Conservation (phyloP, 2,797 vertebrate species). For the Cyprinodon diabolis region DNA sequence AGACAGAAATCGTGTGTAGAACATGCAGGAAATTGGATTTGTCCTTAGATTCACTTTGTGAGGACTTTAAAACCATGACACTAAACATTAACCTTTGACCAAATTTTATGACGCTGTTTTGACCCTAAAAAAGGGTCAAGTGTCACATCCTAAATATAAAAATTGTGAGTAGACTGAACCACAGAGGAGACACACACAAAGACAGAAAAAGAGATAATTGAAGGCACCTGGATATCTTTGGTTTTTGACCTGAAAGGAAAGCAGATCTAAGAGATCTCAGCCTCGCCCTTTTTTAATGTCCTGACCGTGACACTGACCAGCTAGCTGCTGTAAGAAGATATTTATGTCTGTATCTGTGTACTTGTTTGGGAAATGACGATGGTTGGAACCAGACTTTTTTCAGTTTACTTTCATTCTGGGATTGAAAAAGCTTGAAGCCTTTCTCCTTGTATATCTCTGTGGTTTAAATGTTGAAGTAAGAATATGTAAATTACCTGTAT, state of each 20-base stretch:
- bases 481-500: background rate
- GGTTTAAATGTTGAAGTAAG: background rate
- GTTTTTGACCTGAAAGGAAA: constrained; percentile 40
- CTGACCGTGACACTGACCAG: constrained; percentile 35
- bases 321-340: constrained; percentile 8
- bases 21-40: background rate
- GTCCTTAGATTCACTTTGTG: background rate
- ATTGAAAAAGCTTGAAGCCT: background rate
- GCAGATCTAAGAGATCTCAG: constrained; percentile 29
- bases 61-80: background rate
- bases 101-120: background rate
- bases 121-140: background rate
- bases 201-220: background rate
- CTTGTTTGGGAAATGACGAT: rapidly evolving
- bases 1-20: background rate
- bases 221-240: constrained; percentile 34
- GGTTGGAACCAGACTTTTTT: background rate
- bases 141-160: constrained; percentile 2
- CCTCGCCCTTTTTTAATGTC: constrained; percentile 29
- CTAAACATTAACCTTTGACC: background rate
- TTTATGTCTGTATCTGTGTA: background rate
- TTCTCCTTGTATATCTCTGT: background rate
- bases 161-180: no score
- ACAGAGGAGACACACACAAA: background rate
- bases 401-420: background rate